Percentiles rank a stretch among this genome's conserved stretches.
Evolutionary conservation across 2,888 invertebrate species (phyloP).

Genomic region (Lysandra bellargus): DNA sequence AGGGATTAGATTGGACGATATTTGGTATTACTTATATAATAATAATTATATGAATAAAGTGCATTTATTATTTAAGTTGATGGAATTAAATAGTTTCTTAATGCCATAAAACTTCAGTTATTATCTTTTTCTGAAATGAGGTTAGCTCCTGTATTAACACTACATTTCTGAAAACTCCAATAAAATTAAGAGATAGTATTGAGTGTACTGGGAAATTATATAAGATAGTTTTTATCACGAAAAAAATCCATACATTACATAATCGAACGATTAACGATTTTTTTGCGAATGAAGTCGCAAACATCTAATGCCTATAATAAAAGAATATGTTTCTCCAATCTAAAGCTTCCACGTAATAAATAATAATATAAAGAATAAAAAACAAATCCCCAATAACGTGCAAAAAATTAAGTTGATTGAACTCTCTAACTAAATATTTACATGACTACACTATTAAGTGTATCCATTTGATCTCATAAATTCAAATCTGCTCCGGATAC

Average conservation of each 20-base stretch:
- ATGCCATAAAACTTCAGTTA: neutral
- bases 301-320: too few species aligned
- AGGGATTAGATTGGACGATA: conserved; percentile 24
- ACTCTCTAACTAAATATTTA: conserved; percentile 11
- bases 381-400: too few species aligned
- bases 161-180: too few species aligned
- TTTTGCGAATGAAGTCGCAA: neutral
- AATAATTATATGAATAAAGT: neutral
- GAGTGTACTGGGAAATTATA: too few species aligned
- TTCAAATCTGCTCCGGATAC: neutral
- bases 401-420: neutral
- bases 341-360: neutral
- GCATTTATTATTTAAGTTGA: neutral
- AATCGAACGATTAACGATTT: neutral
- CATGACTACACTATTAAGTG: neutral
- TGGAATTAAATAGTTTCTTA: neutral
- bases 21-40: neutral
- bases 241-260: too few species aligned
- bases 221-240: too few species aligned
- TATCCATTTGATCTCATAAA: conserved; percentile 6
- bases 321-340: neutral
- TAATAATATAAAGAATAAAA: neutral
- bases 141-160: too few species aligned
- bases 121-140: too few species aligned
- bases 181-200: too few species aligned